Evolutionary conservation across 30 jellyfish, hydroid and myxozoan genomes (phyloP), one percentile per base, ranked within the genome.

Genomic region (Phacellophora camtschatica): DNA sequence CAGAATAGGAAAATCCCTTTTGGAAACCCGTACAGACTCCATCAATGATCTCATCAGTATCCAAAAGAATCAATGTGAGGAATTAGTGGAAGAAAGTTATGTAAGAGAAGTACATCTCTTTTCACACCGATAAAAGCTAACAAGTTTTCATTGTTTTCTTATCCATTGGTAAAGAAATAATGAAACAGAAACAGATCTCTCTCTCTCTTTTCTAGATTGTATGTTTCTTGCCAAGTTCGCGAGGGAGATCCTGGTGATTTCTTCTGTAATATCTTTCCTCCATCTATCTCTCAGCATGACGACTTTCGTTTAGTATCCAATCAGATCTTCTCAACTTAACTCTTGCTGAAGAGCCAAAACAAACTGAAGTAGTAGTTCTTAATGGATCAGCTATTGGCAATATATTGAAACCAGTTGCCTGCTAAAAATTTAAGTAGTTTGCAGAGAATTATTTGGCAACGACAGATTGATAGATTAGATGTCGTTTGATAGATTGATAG

Each of bases 221-320:
- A 76, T 28, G 71, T 77, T 35, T 83, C 86, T 30, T 56, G 82
- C 45, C 84, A 77, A 24, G 59, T 64, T 24, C 32, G 84, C 39
- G 89, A 42, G 62, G 84, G 84, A 16, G 67, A 61, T 15, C 69
- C 45, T 24, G 82, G 59, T 28, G 55, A 30, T 27, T 71, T 45
- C 41, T 71, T 35, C 81, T 20, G 37, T 24, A 45, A 34, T 0
- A 24, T 32, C 27, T 30, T 37, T 8, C 80, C 68, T 34, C 80
- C 64, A 15, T 66, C 80, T 1, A 10, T 66, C 6, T 66, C 80
- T 19, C 30, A 66, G 63, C 66, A n/a, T 12, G 66, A 32, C 1
- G 35, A 27, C 18, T 64, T 66, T 10, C 31, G 62, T 6, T 15
- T 0, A 33, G 1, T 64, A 13, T 7, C 30, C 1, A 66, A 34